Evolutionary conservation across 2,113 vertebrate genomes (phyloP), one percentile per base, ranked within the genome.

Genomic region (Myrmecophaga tridactyla): DNA sequence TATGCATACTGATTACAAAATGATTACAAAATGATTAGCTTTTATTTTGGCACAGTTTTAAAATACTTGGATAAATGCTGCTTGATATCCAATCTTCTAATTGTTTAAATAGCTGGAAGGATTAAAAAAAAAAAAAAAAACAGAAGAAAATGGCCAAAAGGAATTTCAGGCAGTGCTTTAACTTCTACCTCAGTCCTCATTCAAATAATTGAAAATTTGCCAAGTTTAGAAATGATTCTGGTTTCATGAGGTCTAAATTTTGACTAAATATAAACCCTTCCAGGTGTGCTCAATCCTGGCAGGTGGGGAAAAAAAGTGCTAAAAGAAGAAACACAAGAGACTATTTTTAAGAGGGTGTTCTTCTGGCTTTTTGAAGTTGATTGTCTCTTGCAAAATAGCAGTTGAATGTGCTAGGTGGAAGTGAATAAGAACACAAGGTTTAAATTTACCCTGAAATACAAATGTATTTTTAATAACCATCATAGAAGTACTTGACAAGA

Each of bases 1-100:
- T 98, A 97, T 98, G 98, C 98, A 98, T 98, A 98, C 98, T 99
- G 98, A 99, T 99, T 98, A 98, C 92, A 98, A 90, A 96, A 96
- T 97, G 97, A 97, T 97, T 97, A 94, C 92, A 97, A 97, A 98
- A 98, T 98, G 98, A 98, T 98, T 98, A 97, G 97, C 97, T 98
- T 98, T 98, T 98, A 98, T 98, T 98, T 98, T 98, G 97, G 97
- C 95, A 95, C 94, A 95, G 97, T 98, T 98, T 97, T 94, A 98
- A 98, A 98, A 98, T 98, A 98, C 96, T 94, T 98, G 96, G 92
- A 98, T 98, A 98, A 98, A 98, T 94, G 88, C 78, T 91, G 89
- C 97, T 97, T 98, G 94, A 97, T 98, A 97, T 91, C 90, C 41
- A 97, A 83, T 94, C 95, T 98, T 94, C 84, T 94, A 82, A 92